These are phyloP conservation scores for Seira musarum DNA, from an alignment of 2,888 invertebrate species.

Conservation along the genomic window DNA sequence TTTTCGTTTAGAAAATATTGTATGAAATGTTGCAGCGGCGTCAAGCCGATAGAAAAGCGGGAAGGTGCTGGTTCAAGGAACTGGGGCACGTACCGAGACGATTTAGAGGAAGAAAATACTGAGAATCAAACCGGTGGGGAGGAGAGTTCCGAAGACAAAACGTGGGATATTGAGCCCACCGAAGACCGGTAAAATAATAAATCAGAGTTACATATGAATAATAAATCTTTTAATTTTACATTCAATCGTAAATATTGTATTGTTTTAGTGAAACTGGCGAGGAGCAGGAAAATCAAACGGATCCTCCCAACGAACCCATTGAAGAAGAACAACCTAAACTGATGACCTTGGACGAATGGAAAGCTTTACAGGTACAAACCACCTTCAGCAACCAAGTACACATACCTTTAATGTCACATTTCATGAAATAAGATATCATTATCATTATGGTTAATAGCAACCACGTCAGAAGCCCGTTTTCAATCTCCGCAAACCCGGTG, in stretches of 20 bases:
- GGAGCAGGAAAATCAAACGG: constrained; percentile 67
- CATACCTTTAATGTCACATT: no score
- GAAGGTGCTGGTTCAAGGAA: constrained; percentile 96
- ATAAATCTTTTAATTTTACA: no score
- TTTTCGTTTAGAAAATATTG: no score
- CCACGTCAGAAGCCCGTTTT: constrained; percentile 88
- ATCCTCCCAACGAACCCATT: constrained; percentile 73
- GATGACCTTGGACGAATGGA: constrained; percentile 95
- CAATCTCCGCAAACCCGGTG: constrained; percentile 94
- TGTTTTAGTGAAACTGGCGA: constrained; percentile 68
- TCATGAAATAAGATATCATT: no score
- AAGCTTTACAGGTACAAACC: constrained; percentile 81
- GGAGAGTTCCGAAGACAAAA: constrained; percentile 58
- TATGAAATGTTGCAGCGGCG: constrained; percentile 78
- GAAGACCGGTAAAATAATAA: constrained; percentile 66
- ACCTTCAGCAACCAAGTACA: not conserved
- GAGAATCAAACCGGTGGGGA: constrained; percentile 60
- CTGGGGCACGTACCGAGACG: constrained; percentile 95
- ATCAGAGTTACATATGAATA: no score
- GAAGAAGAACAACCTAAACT: constrained; percentile 78
- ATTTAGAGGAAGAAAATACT: constrained; percentile 80
- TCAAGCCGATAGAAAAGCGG: constrained; percentile 94
- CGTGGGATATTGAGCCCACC: constrained; percentile 57
- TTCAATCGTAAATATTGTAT: no score
- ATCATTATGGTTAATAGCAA: constrained; percentile 71